These are phyloP conservation scores for Zoanthus sansibaricus DNA, from an alignment of 92 coral and sea anemone species.

Conservation along the genomic window DNA sequence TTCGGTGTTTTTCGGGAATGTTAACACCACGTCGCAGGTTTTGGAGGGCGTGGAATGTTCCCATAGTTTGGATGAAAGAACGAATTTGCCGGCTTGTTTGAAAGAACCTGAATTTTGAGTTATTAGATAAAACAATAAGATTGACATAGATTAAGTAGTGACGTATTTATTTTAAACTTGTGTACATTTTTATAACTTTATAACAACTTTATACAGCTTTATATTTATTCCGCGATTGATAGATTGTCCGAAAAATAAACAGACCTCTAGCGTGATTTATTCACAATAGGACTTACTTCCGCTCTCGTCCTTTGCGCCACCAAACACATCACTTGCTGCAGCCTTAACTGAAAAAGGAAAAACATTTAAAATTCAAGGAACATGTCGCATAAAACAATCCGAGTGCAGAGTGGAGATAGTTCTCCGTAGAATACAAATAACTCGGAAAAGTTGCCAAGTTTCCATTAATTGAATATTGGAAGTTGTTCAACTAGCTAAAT, in stretches of 20 bases:
- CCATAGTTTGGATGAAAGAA: constrained; percentile 96
- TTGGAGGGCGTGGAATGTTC: constrained; percentile 94
- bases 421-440: too few relatives aligned
- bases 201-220: too few relatives aligned
- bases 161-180: too few relatives aligned
- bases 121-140: background rate
- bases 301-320: constrained; percentile 68
- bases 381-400: background rate
- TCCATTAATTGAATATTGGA: too few relatives aligned
- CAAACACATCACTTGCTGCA: constrained; percentile 88
- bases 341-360: constrained; percentile 67
- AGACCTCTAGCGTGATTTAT: background rate
- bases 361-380: background rate
- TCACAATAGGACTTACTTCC: background rate
- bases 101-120: constrained; percentile 59
- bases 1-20: constrained; percentile 97
- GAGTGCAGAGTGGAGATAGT: too few relatives aligned
- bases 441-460: too few relatives aligned
- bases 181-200: too few relatives aligned
- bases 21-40: constrained; percentile 92
- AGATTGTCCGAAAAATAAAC: too few relatives aligned
- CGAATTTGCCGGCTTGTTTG: constrained; percentile 91
- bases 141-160: too few relatives aligned
- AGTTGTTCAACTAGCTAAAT: too few relatives aligned
- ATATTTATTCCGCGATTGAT: too few relatives aligned